Evolutionary conservation across 2,888 invertebrate species (phyloP).

Genomic region (Pyrochroa serraticornis): DNA sequence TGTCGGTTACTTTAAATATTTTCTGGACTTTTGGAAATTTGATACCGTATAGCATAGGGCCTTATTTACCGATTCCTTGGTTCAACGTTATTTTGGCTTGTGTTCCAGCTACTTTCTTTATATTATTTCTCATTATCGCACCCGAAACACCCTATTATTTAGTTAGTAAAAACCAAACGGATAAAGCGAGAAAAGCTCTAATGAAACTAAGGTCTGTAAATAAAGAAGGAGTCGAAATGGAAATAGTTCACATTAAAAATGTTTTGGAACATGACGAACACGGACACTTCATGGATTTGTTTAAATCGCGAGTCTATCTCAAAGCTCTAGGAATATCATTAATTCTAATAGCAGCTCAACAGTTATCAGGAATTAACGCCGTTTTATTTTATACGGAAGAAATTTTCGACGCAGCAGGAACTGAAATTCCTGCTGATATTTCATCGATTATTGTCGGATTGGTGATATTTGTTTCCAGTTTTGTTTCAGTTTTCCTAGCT

Average conservation of each 20-base stretch:
- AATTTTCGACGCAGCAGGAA: slow-evolving; percentile 14
- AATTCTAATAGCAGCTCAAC: slow-evolving; percentile 9
- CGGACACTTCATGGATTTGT: slow-evolving; percentile 5
- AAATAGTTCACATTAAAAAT: slow-evolving; percentile 1
- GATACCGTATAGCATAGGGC: slow-evolving; percentile 15
- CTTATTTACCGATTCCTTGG: slow-evolving; percentile 9
- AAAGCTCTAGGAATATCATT: slow-evolving; percentile 54
- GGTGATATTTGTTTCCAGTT: no score
- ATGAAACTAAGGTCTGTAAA: neutral
- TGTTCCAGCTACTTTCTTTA: slow-evolving; percentile 14
- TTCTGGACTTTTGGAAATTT: slow-evolving; percentile 24
- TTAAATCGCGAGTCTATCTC: slow-evolving; percentile 7
- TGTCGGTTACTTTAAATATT: slow-evolving; percentile 65
- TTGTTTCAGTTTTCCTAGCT: no score
- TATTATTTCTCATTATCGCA: slow-evolving; percentile 54
- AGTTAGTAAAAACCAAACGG: slow-evolving; percentile 3
- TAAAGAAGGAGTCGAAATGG: neutral
- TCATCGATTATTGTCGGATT: slow-evolving; percentile 10
- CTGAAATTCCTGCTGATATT: slow-evolving; percentile 8
- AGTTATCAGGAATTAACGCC: slow-evolving; percentile 19
- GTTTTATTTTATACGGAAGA: slow-evolving; percentile 19
- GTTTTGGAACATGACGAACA: neutral
- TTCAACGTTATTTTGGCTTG: slow-evolving; percentile 19
- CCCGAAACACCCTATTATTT: slow-evolving; percentile 22
- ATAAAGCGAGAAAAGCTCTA: slow-evolving; percentile 6